A percentile compares a stretch with the other conserved stretches of the same genome.
phyloP scores from a whole-genome alignment of 2,113 vertebrate genomes.

The Chaetorhynchus papuensis region DNA sequence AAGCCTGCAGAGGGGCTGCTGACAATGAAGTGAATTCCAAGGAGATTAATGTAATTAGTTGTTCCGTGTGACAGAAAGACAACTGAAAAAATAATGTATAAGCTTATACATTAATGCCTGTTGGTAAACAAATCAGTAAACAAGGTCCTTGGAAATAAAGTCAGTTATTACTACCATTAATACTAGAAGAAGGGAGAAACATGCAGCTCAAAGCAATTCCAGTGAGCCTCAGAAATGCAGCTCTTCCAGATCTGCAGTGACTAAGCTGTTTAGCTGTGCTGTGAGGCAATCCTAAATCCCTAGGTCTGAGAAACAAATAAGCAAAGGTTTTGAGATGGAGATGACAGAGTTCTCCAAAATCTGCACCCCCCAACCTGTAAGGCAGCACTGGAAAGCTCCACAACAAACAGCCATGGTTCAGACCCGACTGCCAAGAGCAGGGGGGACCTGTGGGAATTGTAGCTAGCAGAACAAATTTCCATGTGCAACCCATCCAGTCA shows the following conservation, averaged over 20 bases:
- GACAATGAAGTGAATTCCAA: neutral
- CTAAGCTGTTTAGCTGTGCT: constrained; percentile 35
- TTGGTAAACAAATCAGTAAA: neutral
- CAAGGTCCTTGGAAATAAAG: neutral
- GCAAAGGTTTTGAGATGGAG: neutral
- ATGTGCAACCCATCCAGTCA: neutral
- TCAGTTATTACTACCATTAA: neutral
- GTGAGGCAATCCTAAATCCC: constrained; percentile 18
- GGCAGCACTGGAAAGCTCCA: neutral
- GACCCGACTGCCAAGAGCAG: neutral
- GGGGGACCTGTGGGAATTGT: accelerated
- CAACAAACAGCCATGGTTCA: accelerated
- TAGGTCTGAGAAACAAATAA: neutral
- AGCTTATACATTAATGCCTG: neutral
- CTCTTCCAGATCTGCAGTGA: constrained; percentile 33
- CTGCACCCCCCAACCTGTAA: neutral
- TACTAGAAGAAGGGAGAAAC: neutral
- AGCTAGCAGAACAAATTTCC: neutral
- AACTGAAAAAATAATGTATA: neutral
- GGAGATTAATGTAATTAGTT: neutral
- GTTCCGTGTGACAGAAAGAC: neutral
- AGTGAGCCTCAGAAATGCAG: constrained; percentile 1
- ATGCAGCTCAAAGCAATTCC: neutral
- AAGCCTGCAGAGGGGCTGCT: neutral
- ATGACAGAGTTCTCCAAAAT: neutral